Conservation (phyloP, 2,888 invertebrate genomes). For the Parnassius apollo region DNA sequence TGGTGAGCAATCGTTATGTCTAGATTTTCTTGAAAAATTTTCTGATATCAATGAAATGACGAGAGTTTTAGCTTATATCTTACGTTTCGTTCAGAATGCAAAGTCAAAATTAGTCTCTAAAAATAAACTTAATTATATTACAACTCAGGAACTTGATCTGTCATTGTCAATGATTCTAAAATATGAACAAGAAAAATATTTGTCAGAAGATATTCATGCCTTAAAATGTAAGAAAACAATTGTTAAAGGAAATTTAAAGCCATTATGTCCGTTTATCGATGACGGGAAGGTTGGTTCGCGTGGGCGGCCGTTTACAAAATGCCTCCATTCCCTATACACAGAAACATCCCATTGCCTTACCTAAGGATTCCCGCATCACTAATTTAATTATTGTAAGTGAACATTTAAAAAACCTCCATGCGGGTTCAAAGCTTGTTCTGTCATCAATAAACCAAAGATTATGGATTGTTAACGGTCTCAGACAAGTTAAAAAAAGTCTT, state of each 20-base stretch:
- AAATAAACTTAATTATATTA: background rate
- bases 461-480: constrained; percentile 21
- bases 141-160: background rate
- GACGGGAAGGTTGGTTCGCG: background rate
- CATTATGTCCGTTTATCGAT: constrained; percentile 11
- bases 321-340: background rate
- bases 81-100: background rate
- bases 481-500: constrained; percentile 26
- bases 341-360: constrained; percentile 16
- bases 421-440: constrained; percentile 16
- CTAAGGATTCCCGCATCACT: constrained; percentile 5
- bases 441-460: constrained; percentile 12
- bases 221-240: background rate
- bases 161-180: background rate
- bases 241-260: background rate
- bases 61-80: no score
- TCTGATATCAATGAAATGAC: no score
- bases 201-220: background rate
- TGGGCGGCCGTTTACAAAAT: constrained; percentile 22
- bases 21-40: no score
- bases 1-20: no score
- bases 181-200: background rate
- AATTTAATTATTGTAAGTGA: constrained; percentile 1
- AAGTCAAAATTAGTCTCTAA: background rate
- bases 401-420: constrained; percentile 20